Evolutionary conservation across 2,113 vertebrate genomes (phyloP).

Genomic region (Leucoraja erinaceus): DNA sequence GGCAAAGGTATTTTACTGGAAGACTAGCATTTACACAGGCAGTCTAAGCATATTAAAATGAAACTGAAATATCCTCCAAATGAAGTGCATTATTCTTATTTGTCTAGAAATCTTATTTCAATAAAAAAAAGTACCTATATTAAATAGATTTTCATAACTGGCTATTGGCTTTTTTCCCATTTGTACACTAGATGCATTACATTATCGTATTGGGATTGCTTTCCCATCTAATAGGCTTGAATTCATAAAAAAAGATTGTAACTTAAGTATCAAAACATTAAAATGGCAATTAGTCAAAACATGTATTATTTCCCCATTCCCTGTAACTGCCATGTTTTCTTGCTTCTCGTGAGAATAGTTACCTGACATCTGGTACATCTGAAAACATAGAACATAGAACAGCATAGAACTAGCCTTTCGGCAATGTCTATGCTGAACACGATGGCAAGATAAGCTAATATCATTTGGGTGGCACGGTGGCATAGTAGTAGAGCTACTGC

Average conservation of each 20-base stretch:
- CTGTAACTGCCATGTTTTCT: neutral
- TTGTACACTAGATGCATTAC: neutral
- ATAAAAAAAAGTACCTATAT: neutral
- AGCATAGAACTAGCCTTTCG: no score
- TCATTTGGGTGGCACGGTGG: no score
- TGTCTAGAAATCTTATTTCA: neutral
- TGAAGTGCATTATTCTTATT: neutral
- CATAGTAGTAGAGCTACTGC: no score
- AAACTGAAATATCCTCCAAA: neutral
- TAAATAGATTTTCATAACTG: neutral
- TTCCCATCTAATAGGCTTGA: neutral
- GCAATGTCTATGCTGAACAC: no score
- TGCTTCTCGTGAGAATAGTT: neutral
- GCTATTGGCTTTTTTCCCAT: neutral
- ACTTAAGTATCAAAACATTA: neutral
- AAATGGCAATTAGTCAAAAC: neutral
- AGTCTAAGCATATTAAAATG: neutral
- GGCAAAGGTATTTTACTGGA: neutral
- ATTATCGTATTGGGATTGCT: neutral
- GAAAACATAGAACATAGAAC: neutral
- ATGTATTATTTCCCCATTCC: neutral
- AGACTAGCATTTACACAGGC: neutral
- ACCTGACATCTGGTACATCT: neutral
- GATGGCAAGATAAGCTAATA: no score
- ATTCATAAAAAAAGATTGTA: neutral